Evolutionary conservation across 2,797 vertebrate species (phyloP).

Genomic region (Rhinoraja longicauda): DNA sequence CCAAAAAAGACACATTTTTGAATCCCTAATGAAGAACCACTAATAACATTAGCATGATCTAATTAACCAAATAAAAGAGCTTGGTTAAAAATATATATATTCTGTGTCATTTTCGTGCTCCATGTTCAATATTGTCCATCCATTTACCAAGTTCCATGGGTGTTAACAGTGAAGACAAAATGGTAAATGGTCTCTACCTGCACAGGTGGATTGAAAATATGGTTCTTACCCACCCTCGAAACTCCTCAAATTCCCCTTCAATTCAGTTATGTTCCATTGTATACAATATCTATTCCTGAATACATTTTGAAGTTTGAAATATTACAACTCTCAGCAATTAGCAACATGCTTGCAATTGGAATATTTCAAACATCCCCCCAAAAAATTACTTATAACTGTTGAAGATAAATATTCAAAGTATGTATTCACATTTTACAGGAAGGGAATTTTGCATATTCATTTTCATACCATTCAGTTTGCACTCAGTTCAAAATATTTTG

Average conservation of each 20-base stretch:
- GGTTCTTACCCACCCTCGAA: not conserved
- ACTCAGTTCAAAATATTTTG: not conserved
- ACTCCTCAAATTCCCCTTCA: not conserved
- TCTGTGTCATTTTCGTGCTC: not conserved
- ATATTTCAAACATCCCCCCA: not conserved
- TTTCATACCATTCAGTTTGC: not conserved
- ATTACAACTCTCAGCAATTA: not conserved
- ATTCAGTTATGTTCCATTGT: not conserved
- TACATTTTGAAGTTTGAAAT: not conserved
- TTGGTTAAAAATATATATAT: not conserved
- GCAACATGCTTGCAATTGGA: not conserved
- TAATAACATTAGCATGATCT: not conserved
- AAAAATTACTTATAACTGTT: not conserved
- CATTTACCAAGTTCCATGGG: too few relatives aligned
- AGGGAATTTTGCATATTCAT: not conserved
- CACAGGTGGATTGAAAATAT: too few relatives aligned
- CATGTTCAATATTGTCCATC: not conserved
- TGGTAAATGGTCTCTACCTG: not conserved
- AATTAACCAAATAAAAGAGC: not conserved
- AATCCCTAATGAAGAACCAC: not conserved
- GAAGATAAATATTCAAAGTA: not conserved
- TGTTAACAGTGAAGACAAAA: not conserved
- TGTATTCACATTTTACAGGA: not conserved
- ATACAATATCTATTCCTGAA: not conserved
- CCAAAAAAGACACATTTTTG: not conserved